Base-by-base conservation (phyloP, 2,113 vertebrate species). In the Poeciliopsis retropinna region DNA sequence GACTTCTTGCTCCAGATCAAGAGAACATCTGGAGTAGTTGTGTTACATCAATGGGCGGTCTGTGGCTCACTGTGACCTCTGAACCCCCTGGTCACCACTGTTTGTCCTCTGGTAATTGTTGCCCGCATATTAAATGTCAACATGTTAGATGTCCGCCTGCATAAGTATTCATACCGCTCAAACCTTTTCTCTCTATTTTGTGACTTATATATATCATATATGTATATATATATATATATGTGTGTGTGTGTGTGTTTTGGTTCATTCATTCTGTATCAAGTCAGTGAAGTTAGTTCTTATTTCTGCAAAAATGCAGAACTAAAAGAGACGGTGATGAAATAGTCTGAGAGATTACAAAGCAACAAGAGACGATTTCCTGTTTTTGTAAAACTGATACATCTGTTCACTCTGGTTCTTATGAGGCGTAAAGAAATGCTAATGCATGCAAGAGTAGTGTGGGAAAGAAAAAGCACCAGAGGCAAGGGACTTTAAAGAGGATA, bases 1-100 rank as follows among this genome's bases (percentile, higher is more conserved):
- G 72, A 25, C 44, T 47, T 47, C 27, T 64, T 31, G 37, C 22
- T 32, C 25, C 64, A 60, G 29, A 37, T 69, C 67, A 15, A 22
- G 27, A 34, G 37, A 68, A 84, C 81, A 82, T 78, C 83, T 84
- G 81, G 72, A 47, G 44, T 47, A 7, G 44, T 47, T 47, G 13
- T 14, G 17, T 19, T 47, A 70, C 41, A 67, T 13, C 9, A 17
- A 32, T 32, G 76, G 54, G 70, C 1, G 29, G 29, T 68, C 0
- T 0, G 8, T 47, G 17, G 44, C 44, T 47, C 39, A 41, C 1
- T 0, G 17, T 63, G 74, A 39, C 28, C 14, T 27, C 57, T 60
- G 5, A n/a, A 29, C 1, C 27, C 15, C 29, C 4, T 5, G 13
- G 29, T 62, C 60, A 3, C 28, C 60, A 15, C 12, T 14, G 12